Evolutionary conservation across 2,888 invertebrate genomes (phyloP), one percentile per base, ranked within the genome.

Genomic region (Thalpophila matura): DNA sequence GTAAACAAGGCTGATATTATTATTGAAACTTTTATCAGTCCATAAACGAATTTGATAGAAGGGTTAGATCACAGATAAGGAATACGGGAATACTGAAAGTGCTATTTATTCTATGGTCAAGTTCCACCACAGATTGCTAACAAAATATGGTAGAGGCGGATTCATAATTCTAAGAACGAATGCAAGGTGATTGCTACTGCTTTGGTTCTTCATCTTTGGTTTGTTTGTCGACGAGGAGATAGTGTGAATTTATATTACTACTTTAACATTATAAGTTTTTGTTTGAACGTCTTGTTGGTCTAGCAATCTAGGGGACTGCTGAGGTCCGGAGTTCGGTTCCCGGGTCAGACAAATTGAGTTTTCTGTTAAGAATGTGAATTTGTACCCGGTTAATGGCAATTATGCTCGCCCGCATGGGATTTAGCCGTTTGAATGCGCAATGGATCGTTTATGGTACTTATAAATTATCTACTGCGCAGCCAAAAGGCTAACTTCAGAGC

Each of bases 171-270:
- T 29, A 3, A 9, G 14, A 51, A 38, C 38, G 63, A 26, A 18
- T 29, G 22, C 24, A 12, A 16, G 54, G 14, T 31, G 29, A 51
- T 60, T 51, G 64, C 60, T 63, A 63, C 60, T 51, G 53, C 24
- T 31, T 20, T 7, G 1, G 12, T 16, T 22, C 14, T 18, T 20
- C 42, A 51, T 43, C 45, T 29, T 22, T 38, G n/a, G 14, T 53
- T 38, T 60, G 63, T 51, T 60, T 38, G 16, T 18, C 1, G 20
- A 7, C 3, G 9, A 26, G 2, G 12, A 10, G 51, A 38, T 63
- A 29, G 10, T 18, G 6, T n/a, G 3, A 9, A 29, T 29, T 40
- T 16, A 22, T 16, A 1, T 1, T 4, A 10, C 4, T 49, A 3
- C n/a, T 26, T 26, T 7, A n/a, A 6, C 9, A 9, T 50, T 22